Evolutionary conservation across 1,140 invertebrate species (phyloP), one percentile per base, ranked within the genome.

Genomic region (Pinna nobilis): DNA sequence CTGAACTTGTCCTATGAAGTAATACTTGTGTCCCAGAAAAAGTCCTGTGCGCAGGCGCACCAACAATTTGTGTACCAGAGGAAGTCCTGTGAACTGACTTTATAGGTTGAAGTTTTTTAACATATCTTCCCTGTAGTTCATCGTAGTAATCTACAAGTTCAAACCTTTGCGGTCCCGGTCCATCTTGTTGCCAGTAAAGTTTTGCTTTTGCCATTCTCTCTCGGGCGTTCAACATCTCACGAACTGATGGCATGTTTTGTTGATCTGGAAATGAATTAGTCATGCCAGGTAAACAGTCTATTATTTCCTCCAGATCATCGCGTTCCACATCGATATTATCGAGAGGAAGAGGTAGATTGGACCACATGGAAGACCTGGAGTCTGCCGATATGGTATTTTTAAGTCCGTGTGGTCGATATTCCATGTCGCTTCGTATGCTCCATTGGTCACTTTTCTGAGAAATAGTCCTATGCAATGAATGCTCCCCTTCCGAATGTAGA

Each of bases 91-190:
- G 50, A 65, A 75, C 20, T 47, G 51, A 53, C 23, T 47, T 39
- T 41, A 55, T n/a, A 20, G 67, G 73, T 25, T 44, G 57, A 39
- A 70, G 57, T 44, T 75, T 75, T 32, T 65, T 70, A 20, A 75
- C 67, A 59, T 64, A 75, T 32, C 59, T 70, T 23, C 73, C 73
- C 47, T 75, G 73, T 15, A 75, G 44, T 59, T 75, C 73, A 51
- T 75, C 79, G 65, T 78, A 78, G 61, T 81, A 81, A 50, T 81
- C 79, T 37, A 81, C 73, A n/a, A 81, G 60, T 50, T 81, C 79
- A 81, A 81, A 81, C 28, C 61, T 70, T 4, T 69, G 53, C 6
- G 73, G 37, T 15, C 73, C 73, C 13, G 73, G 73, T 23, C 73
- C 73, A 50, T 75, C 73, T 69, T 60, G 68, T 72, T 51, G 65